Base-by-base conservation (phyloP, 2,888 invertebrate genomes). In the Eilema depressum region DNA sequence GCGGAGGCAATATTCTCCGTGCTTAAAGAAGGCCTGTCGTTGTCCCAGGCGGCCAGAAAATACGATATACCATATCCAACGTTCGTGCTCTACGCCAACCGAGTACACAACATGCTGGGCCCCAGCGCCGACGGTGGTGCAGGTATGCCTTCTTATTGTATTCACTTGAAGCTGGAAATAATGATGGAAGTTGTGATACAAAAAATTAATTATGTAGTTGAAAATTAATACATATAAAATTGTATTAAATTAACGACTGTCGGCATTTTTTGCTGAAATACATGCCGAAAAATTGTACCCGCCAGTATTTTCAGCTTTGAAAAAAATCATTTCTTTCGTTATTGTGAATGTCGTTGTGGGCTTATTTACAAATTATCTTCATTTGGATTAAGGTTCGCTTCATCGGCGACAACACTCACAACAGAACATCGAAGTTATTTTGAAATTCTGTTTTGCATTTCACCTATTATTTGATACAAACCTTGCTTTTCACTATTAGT, bases 31-130 rank as follows among this genome's bases (percentile, higher is more conserved):
- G 98, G 98, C 25, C 96, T 98, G 73, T 98, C 98, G 7, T 94
- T 98, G 73, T 98, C 98, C 47, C 98, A 98, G 90, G 98, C 98
- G 0, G 98, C 98, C 26, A 96, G 98, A 85, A 98, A 98, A 93
- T 98, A 98, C 95, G 98, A 98, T 96, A 98, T 98, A 91, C 98
- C 98, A 68, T 98, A 98, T 93, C 98, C 98, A 79, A 98, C 98
- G 12, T 98, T 98, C 92, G 98, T 98, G 78, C 96, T 98, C 67
- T 98, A 98, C 91, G 98, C 98, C 74, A 98, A 98, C 91, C 96
- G 98, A 73, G 98, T 98, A 64, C 98, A 98, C 95, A 98, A 98
- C 91, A 98, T 98, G 98, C 96, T 98, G 77, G 98, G 98, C 41
- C 98, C 98, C 65, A 98, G 98, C 75, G 98, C 98, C 67, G 98